Evolutionary conservation across 2,113 vertebrate genomes (phyloP).

Genomic region (Taurulus bubalis): DNA sequence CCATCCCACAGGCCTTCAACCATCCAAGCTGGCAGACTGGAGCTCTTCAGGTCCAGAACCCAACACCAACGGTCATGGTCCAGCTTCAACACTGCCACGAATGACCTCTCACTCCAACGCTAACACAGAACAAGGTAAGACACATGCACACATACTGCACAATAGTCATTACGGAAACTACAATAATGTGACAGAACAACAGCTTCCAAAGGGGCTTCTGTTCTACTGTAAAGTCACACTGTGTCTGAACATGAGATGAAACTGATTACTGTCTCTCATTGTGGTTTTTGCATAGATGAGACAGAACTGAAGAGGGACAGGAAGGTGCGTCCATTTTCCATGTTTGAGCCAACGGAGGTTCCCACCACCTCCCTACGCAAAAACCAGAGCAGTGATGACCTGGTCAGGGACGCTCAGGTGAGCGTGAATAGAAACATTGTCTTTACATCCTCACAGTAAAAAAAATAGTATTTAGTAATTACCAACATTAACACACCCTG

Average conservation of each 20-base stretch:
- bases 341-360: slow-evolving; percentile 92
- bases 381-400: slow-evolving; percentile 97
- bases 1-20: slow-evolving; percentile 66
- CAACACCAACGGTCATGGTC: slow-evolving; percentile 77
- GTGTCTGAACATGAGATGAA: slow-evolving; percentile 7
- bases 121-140: slow-evolving; percentile 84
- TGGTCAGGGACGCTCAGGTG: slow-evolving; percentile 92
- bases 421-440: not conserved
- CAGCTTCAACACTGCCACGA: slow-evolving; percentile 80
- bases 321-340: slow-evolving; percentile 91
- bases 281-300: slow-evolving; percentile 77
- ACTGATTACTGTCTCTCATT: slow-evolving; percentile 8
- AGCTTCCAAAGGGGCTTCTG: not conserved
- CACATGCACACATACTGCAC: not conserved
- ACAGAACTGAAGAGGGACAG: slow-evolving; percentile 88
- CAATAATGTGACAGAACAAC: not conserved
- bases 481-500: not conserved
- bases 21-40: slow-evolving; percentile 84
- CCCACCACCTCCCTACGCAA: slow-evolving; percentile 86
- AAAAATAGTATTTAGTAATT: not conserved
- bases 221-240: not conserved
- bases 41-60: slow-evolving; percentile 76
- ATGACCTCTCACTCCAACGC: slow-evolving; percentile 76
- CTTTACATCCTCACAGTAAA: not conserved
- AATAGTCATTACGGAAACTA: not conserved